Evolutionary conservation across 2,888 invertebrate species (phyloP).

Genomic region (Callinectes sapidus): DNA sequence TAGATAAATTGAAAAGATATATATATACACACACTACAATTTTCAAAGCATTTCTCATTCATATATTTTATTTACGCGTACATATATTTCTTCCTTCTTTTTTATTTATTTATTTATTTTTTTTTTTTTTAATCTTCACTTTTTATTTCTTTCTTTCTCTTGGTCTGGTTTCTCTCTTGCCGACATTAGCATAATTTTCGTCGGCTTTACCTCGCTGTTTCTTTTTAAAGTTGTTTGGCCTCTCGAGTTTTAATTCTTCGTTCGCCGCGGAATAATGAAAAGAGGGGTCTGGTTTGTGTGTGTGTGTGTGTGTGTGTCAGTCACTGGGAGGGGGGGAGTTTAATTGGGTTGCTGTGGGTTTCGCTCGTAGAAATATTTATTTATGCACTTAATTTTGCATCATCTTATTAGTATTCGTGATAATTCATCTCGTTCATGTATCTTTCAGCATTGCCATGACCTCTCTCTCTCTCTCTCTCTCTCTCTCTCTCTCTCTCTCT

Average conservation of each 20-base stretch:
- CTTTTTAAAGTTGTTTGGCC: neutral
- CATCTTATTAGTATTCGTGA: neutral
- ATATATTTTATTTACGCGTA: constrained; percentile 7
- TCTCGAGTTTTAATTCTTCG: neutral
- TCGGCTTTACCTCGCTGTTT: neutral
- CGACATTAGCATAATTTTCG: neutral
- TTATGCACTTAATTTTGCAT: neutral
- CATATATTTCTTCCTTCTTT: neutral
- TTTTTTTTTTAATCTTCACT: neutral
- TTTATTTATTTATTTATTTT: neutral
- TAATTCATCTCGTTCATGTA: neutral
- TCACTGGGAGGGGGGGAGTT: neutral
- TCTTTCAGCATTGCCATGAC: neutral
- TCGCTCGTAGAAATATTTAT: neutral
- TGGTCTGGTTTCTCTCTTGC: neutral
- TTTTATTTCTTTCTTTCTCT: neutral
- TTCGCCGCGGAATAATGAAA: constrained; percentile 9
- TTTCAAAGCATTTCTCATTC: too few relatives aligned
- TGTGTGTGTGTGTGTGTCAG: neutral
- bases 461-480: neutral
- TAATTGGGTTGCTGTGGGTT: neutral
- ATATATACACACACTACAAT: too few relatives aligned
- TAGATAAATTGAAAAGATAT: too few relatives aligned
- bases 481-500: neutral
- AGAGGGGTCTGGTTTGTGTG: neutral